Base-by-base conservation (phyloP, 2,888 invertebrate genomes). In the Congeria kusceri region DNA sequence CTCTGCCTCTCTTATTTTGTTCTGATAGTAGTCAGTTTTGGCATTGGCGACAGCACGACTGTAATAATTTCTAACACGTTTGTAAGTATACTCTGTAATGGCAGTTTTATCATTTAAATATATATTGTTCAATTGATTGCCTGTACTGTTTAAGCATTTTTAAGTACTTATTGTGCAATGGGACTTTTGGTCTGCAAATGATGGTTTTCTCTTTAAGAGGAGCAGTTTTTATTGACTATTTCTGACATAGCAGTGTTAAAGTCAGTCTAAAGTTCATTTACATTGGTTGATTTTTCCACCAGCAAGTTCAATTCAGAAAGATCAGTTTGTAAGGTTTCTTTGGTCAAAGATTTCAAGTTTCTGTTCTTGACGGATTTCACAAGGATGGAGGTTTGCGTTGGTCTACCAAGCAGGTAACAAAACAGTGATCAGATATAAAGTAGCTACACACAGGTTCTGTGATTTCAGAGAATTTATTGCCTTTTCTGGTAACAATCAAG, bases 401-500 rank as follows among this genome's bases (percentile, higher is more conserved):
- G 44, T 74, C 53, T 23, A 68, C 28, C 32, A 27, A 62, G 46
- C 67, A 66, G 53, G 58, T 67, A 44, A 56, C 66, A 44, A 74
- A 74, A 23, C 62, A 67, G 23, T 74, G 74, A 27, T 74, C 74
- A 62, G 74, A 74, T 18, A 74, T 9, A 57, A 29, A 74, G n/a
- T 68, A 61, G 28, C 62, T 56, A 18, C 61, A 18, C 18, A 32
- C 18, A 27, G 68, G 74, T 3, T 62, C 56, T 18, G 74, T 62
- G 13, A 74, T 47, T 25, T 67, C 53, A 20, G 62, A 57, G 25
- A 58, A 25, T 39, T 59, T 62, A 68, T 74, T 67, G 27, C 53
- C 47, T 56, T 67, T 74, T 46, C 63, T 56, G 5, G 67, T 68
- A 29, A 74, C 63, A 3, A 74, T 63, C 32, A 74, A 57, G 57